Evolutionary conservation across 2,797 vertebrate genomes (phyloP), one percentile per base, ranked within the genome.

Genomic region (Lepidocolaptes lacrymiger): DNA sequence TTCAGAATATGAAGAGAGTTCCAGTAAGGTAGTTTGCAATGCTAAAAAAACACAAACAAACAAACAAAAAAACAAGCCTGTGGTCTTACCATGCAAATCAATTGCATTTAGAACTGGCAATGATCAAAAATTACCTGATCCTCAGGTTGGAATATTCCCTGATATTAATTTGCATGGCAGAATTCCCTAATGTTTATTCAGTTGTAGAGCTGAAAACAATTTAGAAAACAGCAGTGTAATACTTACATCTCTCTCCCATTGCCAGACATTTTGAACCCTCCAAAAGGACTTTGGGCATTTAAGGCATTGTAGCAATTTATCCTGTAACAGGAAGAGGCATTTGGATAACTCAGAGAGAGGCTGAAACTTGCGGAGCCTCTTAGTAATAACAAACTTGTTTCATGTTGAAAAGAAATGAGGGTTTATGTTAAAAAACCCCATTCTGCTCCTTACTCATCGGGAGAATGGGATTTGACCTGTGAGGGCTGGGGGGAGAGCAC

Each of bases 231-330:
- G 54, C 9, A 51, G 44, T 19, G 30, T 58, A n/a, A 84, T 98
- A 99, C 99, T 99, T 98, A 99, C 99, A 99, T 98, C 98, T 99
- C 99, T 98, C 99, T 99, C 48, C 99, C 99, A 41, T 99, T 99
- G 97, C 99, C 99, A 97, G 99, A 99, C 99, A 99, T 99, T 98
- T 99, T 99, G 98, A 99, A 99, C 97, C 99, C 99, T 96, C 99
- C 99, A 95, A 99, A 99, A 91, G 99, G 99, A 98, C 99, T 99
- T 97, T 99, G 99, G 95, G 98, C 99, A 97, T 99, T 99, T 97
- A 99, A 98, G 94, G 99, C 99, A 73, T 99, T 99, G 98, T 99
- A 99, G 97, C 99, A 99, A 97, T 99, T 99, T 98, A 99, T 99
- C 99, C 99, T 99, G 95, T 39, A 92, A 94, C 9, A 76, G 88